phyloP scores from a whole-genome alignment of 2,797 vertebrate species.

The Trichosurus vulpecula region DNA sequence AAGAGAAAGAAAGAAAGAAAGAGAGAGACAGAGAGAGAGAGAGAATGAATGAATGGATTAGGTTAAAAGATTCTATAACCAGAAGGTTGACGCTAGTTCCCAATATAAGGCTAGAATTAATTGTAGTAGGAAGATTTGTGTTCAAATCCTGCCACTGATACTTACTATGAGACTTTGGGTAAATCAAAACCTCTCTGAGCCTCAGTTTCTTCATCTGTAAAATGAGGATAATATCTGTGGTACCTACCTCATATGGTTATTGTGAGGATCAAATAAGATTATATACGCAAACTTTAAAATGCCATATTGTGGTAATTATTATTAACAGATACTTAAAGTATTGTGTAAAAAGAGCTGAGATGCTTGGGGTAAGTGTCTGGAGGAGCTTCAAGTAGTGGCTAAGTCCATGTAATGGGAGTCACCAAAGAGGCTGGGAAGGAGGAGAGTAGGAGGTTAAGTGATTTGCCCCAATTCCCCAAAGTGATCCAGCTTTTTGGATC shows the following conservation, averaged over 20 bases:
- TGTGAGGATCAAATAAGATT: neutral
- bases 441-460: neutral
- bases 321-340: neutral
- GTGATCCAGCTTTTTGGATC: neutral
- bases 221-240: neutral
- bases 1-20: no score
- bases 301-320: neutral
- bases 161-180: neutral
- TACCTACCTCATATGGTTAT: neutral
- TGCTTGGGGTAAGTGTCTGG: neutral
- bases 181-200: neutral
- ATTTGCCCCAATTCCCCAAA: neutral
- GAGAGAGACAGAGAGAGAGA: no score
- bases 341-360: neutral
- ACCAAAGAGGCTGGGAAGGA: neutral
- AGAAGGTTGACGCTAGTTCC: no score
- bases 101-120: neutral
- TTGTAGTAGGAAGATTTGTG: neutral
- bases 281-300: neutral
- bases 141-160: neutral
- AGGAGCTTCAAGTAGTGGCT: neutral
- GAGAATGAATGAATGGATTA: neutral
- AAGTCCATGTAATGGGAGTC: neutral
- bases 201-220: neutral
- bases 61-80: neutral